phyloP scores from a whole-genome alignment of 2,797 vertebrate genomes.

The Champsocephalus esox region DNA sequence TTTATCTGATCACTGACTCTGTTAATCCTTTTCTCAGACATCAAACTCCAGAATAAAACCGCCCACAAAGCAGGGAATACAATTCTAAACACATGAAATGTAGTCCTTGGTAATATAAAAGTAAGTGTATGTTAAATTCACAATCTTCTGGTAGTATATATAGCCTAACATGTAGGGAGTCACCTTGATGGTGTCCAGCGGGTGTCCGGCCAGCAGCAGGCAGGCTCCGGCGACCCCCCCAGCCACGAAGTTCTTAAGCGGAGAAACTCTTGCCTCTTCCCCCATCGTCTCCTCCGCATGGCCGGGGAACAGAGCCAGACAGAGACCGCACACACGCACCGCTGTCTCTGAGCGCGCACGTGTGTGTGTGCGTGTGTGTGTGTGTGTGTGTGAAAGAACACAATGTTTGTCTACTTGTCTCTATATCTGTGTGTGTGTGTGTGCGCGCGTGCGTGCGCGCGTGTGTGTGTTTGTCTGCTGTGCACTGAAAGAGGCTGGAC shows the following conservation, averaged over 20 bases:
- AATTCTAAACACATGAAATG: too few relatives aligned
- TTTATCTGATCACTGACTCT: constrained; percentile 17
- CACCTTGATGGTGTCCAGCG: constrained; percentile 89
- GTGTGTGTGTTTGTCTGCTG: constrained; percentile 20
- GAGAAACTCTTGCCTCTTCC: constrained; percentile 64
- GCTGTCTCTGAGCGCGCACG: background rate
- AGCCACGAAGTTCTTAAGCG: constrained; percentile 85
- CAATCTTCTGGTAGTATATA: too few relatives aligned
- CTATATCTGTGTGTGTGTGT: background rate
- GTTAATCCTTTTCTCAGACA: background rate
- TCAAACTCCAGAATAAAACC: background rate
- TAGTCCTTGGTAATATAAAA: too few relatives aligned
- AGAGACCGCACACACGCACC: background rate
- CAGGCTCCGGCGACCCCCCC: constrained; percentile 84
- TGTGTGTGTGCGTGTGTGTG: too few relatives aligned
- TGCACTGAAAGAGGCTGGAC: background rate
- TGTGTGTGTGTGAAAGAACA: constrained; percentile 32
- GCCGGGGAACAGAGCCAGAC: constrained; percentile 7
- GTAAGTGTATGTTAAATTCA: too few relatives aligned
- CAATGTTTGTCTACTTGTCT: constrained; percentile 30
- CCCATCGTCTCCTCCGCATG: constrained; percentile 63
- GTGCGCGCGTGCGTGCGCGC: background rate
- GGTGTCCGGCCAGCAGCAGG: constrained; percentile 85
- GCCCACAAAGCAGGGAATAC: background rate
- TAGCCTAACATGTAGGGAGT: constrained; percentile 7